Evolutionary conservation across 2,797 vertebrate genomes (phyloP).

Genomic region (Gymnodraco acuticeps): DNA sequence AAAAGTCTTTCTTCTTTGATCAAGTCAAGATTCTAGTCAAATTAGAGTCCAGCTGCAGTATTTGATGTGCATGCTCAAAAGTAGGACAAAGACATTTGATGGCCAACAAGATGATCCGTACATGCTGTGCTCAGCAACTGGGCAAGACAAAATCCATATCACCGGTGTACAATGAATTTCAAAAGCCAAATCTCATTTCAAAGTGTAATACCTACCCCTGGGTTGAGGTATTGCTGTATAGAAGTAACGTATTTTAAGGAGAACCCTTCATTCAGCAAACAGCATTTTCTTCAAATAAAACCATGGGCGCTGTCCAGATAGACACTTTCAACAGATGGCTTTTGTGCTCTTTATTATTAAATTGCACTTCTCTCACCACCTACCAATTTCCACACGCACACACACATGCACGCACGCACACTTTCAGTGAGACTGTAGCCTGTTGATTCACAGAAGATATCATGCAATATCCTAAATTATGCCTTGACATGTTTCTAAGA

Average conservation of each 20-base stretch:
- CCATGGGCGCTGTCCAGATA: constrained; percentile 45
- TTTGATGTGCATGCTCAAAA: no score
- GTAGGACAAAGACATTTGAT: no score
- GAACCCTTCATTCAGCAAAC: constrained; percentile 53
- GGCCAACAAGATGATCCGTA: no score
- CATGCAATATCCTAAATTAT: constrained; percentile 54
- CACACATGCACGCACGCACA: neutral
- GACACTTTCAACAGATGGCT: constrained; percentile 51
- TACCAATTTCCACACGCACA: constrained; percentile 24
- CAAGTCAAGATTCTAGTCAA: no score
- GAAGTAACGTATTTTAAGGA: constrained; percentile 39
- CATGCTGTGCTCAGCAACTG: constrained; percentile 2
- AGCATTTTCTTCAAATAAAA: constrained; percentile 55
- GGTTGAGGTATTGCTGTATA: constrained; percentile 35
- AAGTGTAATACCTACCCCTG: constrained; percentile 36
- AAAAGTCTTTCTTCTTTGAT: neutral
- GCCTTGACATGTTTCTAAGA: constrained; percentile 35
- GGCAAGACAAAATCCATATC: constrained; percentile 50
- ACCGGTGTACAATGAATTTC: constrained; percentile 34
- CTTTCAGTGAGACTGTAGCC: constrained; percentile 32
- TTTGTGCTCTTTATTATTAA: constrained; percentile 49
- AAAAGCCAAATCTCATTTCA: constrained; percentile 47
- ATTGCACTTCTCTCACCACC: constrained; percentile 51
- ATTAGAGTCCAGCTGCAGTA: no score
- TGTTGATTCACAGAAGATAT: constrained; percentile 50